These are phyloP conservation scores for Amiota mariae DNA, from an alignment of 2,888 invertebrate species.

Conservation along the genomic window DNA sequence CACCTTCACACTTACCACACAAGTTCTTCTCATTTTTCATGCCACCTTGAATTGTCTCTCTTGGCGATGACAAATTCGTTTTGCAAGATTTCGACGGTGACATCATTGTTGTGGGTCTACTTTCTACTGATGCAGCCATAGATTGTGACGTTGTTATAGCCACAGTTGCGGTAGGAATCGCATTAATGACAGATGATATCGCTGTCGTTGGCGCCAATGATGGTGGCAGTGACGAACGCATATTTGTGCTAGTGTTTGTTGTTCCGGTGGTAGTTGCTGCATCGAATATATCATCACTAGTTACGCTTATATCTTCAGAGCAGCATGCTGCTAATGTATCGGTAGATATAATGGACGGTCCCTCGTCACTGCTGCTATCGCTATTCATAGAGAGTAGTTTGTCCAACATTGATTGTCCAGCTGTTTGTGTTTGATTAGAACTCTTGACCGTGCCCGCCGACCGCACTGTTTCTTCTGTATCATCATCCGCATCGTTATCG, in stretches of 20 bases:
- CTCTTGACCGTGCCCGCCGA: constrained; percentile 45
- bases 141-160: constrained; percentile 24
- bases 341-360: constrained; percentile 68
- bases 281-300: constrained; percentile 69
- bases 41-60: constrained; percentile 55
- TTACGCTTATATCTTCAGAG: constrained; percentile 69
- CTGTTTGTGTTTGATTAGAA: constrained; percentile 46
- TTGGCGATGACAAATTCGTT: constrained; percentile 3
- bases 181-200: constrained; percentile 22
- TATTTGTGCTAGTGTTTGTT: constrained; percentile 24
- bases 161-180: constrained; percentile 27
- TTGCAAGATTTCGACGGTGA: constrained; percentile 33
- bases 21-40: constrained; percentile 60
- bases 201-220: constrained; percentile 36
- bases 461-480: constrained; percentile 69
- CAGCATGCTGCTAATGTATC: constrained; percentile 68
- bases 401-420: constrained; percentile 70
- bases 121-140: neutral
- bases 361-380: constrained; percentile 69
- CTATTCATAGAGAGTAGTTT: constrained; percentile 72
- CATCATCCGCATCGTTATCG: constrained; percentile 69
- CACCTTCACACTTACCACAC: constrained; percentile 50
- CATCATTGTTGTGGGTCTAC: constrained; percentile 6
- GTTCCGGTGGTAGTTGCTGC: constrained; percentile 37
- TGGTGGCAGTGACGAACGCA: constrained; percentile 33